phyloP scores from a whole-genome alignment of 1,140 invertebrate species.

The Eriocheir sinensis region DNA sequence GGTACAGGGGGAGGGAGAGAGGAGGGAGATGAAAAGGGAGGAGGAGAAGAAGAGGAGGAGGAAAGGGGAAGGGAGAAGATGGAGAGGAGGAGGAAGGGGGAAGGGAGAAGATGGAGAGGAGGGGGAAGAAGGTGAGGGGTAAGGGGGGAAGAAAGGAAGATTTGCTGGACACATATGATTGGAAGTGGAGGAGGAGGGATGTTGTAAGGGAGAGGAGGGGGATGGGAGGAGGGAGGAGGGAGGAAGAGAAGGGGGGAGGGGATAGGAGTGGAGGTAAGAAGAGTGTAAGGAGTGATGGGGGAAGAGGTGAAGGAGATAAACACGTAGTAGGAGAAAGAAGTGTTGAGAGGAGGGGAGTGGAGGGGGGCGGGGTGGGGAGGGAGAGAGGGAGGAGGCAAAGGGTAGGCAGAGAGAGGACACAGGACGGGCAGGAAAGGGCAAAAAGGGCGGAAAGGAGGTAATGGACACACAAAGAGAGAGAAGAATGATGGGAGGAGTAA shows the following conservation, averaged over 20 bases:
- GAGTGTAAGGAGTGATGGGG: background rate
- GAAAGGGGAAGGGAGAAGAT: background rate
- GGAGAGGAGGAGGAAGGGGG: background rate
- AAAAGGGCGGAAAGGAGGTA: background rate
- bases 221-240: background rate
- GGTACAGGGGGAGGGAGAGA: background rate
- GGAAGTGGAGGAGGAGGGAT: background rate
- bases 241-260: background rate
- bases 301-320: background rate
- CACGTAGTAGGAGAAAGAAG: background rate
- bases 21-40: background rate
- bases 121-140: background rate
- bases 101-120: background rate
- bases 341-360: background rate
- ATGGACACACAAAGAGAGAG: background rate
- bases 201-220: background rate
- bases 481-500: background rate
- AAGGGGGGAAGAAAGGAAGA: background rate
- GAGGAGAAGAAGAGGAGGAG: background rate
- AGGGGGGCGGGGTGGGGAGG: background rate
- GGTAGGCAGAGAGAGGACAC: background rate
- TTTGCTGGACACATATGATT: background rate
- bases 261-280: background rate
- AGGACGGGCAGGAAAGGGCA: background rate
- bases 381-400: background rate